These are phyloP conservation scores for Oncorhynchus tshawytscha DNA, from an alignment of 2,113 vertebrate genomes.

Conservation along the genomic window DNA sequence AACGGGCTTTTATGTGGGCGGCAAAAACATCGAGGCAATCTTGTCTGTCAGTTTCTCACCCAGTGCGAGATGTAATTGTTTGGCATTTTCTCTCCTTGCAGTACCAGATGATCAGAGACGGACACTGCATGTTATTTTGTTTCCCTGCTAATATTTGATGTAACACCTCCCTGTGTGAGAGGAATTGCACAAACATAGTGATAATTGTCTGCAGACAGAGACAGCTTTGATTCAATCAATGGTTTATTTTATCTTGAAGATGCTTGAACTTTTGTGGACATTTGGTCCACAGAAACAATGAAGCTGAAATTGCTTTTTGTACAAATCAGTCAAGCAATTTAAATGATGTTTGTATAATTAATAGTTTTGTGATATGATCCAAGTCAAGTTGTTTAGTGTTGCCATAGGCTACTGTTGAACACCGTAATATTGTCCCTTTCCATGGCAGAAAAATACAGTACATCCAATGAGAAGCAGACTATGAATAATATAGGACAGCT, in stretches of 20 bases:
- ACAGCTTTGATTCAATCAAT: background rate
- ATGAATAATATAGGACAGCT: background rate
- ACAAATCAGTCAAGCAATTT: background rate
- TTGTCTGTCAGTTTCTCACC: conserved; percentile 33
- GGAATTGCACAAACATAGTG: background rate
- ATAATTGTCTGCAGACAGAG: conserved; percentile 2
- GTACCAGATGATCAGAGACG: conserved; percentile 19
- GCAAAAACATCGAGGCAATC: conserved; percentile 38
- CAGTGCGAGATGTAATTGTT: conserved; percentile 27
- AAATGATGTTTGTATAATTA: background rate
- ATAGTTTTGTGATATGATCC: background rate
- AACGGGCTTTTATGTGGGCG: conserved; percentile 45
- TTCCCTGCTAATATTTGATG: background rate
- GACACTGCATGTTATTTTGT: background rate
- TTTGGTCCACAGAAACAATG: background rate
- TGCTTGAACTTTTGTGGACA: background rate
- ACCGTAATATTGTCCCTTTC: background rate
- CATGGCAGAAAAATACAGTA: background rate
- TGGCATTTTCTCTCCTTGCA: conserved; percentile 13
- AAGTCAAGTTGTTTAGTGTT: background rate
- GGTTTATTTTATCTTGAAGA: background rate
- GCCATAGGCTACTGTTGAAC: background rate
- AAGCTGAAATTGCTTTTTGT: background rate
- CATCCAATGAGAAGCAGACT: background rate
- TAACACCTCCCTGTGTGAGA: background rate